These are phyloP conservation scores for Chloroclystis v-ata DNA, from an alignment of 2,888 invertebrate species.

Conservation along the genomic window DNA sequence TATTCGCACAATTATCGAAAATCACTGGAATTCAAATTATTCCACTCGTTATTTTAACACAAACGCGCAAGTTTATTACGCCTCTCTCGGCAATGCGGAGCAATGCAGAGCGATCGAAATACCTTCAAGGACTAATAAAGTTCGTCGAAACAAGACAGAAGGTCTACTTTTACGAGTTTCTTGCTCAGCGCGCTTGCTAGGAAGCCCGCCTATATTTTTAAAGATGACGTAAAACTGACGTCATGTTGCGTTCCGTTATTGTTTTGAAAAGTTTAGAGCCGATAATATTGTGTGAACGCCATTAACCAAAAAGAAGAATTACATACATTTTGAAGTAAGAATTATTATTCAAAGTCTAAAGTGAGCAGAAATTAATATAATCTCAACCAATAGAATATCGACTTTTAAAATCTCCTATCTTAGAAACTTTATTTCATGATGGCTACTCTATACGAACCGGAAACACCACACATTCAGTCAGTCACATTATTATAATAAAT, in stretches of 20 bases:
- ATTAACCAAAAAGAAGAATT: too few relatives aligned
- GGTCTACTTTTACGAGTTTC: constrained; percentile 35
- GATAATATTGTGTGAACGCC: too few relatives aligned
- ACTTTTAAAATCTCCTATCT: too few relatives aligned
- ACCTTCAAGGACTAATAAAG: constrained; percentile 49
- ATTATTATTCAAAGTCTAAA: too few relatives aligned
- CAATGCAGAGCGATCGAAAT: constrained; percentile 45
- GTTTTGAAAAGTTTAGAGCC: too few relatives aligned
- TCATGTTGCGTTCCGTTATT: constrained; percentile 49
- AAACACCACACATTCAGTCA: too few relatives aligned
- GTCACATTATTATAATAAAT: too few relatives aligned
- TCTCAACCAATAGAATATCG: too few relatives aligned
- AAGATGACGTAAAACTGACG: constrained; percentile 54
- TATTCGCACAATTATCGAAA: constrained; percentile 17
- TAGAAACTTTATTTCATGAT: too few relatives aligned
- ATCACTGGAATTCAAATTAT: constrained; percentile 25
- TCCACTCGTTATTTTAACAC: constrained; percentile 13
- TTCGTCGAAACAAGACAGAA: constrained; percentile 35
- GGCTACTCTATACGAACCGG: too few relatives aligned
- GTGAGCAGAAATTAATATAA: too few relatives aligned
- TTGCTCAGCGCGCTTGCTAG: constrained; percentile 34
- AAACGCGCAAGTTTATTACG: constrained; percentile 29
- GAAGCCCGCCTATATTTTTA: constrained; percentile 54
- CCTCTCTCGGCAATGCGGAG: constrained; percentile 33
- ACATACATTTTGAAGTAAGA: too few relatives aligned